Percentiles rank a stretch among this genome's conserved stretches.
Evolutionary conservation across 2,113 vertebrate genomes (phyloP).

Genomic region (Catagonus wagneri): DNA sequence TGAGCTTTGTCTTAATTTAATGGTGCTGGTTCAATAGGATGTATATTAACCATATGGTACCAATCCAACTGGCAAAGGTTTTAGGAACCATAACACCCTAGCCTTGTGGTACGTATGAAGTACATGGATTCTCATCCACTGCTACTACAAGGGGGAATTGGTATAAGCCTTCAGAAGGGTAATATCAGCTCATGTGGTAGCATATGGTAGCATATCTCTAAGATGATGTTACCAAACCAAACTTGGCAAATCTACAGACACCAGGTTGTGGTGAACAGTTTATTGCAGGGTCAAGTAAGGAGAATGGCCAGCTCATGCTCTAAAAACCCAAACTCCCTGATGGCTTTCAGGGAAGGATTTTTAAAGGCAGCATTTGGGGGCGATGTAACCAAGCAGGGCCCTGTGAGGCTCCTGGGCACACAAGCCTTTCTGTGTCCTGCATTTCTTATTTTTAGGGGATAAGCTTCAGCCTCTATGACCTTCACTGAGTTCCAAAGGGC

Average conservation of each 20-base stretch:
- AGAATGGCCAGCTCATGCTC: background rate
- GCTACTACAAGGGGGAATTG: background rate
- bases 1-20: background rate
- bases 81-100: background rate
- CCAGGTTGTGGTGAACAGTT: background rate
- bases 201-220: background rate
- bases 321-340: background rate
- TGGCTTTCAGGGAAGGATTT: background rate
- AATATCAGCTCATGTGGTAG: background rate
- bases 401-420: too few species aligned
- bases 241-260: background rate
- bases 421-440: too few species aligned
- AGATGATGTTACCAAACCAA: background rate
- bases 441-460: too few species aligned
- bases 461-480: too few species aligned
- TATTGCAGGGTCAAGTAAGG: background rate
- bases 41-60: background rate
- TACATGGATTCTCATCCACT: accelerated
- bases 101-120: background rate
- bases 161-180: background rate
- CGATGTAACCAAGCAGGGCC: too few species aligned
- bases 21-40: background rate
- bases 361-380: too few species aligned
- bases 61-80: background rate
- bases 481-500: too few species aligned